Base-by-base conservation (phyloP, 2,888 invertebrate genomes). In the Chalcosyrphus nemorum region DNA sequence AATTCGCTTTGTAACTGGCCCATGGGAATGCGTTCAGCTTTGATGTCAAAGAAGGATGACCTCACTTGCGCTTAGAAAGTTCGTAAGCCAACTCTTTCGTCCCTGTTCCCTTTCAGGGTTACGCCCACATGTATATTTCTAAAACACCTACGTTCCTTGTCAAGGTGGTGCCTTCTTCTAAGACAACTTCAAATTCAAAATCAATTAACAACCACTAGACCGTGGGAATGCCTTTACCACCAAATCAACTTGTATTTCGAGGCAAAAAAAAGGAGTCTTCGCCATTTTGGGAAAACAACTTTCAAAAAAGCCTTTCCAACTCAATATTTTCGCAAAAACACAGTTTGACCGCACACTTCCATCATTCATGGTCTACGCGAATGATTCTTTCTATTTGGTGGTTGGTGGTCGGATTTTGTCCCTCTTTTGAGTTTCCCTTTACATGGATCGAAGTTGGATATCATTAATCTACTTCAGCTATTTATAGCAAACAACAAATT, bases 391-490 rank as follows among this genome's bases (percentile, higher is more conserved):
- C 15, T 13, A 27, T 15, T 27, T 32, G 17, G 13, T n/a, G 15
- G 29, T 52, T 24, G 41, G 59, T 59, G 43, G 19, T 43, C 15
- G 4, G n/a, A 41, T 24, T 4, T 59, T n/a, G 17, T 17, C 32
- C 27, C 43, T 54, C n/a, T 29, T 61, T 41, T 27, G 17, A 59
- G 41, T 59, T 43, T 17, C 24, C 19, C 38, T 7, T 11, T n/a
- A n/a, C 52, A 13, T 27, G 32, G 43, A 50, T 56, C 32, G 4
- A 9, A n/a, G 27, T n/a, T 38, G 13, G 17, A 32, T 29, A 35
- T 59, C 32, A 76, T 71, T 59, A 76, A 76, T 75, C 70, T 61
- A 32, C 68, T 75, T 59, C 17, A 6, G 24, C 54, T 72, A 72
- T 72, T 43, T 63, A 68, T 68, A 78, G 74, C 47, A 13, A 27